phyloP scores from a whole-genome alignment of 1,140 invertebrate genomes.

The Drosophila navojoa region DNA sequence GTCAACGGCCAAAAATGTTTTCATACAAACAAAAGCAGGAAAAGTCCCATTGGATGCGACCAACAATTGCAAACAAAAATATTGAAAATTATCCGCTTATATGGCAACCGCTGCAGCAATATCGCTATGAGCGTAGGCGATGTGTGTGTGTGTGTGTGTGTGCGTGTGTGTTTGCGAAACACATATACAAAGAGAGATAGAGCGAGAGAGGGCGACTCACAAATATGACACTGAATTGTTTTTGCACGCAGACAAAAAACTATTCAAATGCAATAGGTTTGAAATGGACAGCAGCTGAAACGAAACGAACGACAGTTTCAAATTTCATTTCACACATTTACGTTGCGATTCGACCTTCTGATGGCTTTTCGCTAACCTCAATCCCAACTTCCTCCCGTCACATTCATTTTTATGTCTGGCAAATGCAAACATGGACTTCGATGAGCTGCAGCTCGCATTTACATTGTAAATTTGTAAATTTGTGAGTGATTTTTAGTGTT shows the following conservation, averaged over 20 bases:
- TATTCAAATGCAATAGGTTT: slow-evolving; percentile 42
- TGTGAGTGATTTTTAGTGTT: slow-evolving; percentile 64
- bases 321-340: slow-evolving; percentile 77
- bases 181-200: slow-evolving; percentile 48
- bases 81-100: slow-evolving; percentile 67
- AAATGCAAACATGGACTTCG: slow-evolving; percentile 46
- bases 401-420: slow-evolving; percentile 40
- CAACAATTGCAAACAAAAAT: slow-evolving; percentile 57
- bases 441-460: slow-evolving; percentile 48
- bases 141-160: slow-evolving; percentile 28
- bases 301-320: slow-evolving; percentile 46
- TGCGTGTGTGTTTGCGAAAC: slow-evolving; percentile 44
- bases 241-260: slow-evolving; percentile 52
- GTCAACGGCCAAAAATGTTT: slow-evolving; percentile 41
- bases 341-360: slow-evolving; percentile 48
- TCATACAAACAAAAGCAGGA: slow-evolving; percentile 51
- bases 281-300: slow-evolving; percentile 21
- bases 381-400: neutral
- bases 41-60: slow-evolving; percentile 23
- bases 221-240: slow-evolving; percentile 79
- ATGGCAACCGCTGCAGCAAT: slow-evolving; percentile 10
- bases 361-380: slow-evolving; percentile 10
- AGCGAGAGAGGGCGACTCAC: slow-evolving; percentile 32
- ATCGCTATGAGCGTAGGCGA: neutral
- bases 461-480: slow-evolving; percentile 68